Evolutionary conservation across 2,113 vertebrate genomes (phyloP).

Genomic region (Tinamus guttatus): DNA sequence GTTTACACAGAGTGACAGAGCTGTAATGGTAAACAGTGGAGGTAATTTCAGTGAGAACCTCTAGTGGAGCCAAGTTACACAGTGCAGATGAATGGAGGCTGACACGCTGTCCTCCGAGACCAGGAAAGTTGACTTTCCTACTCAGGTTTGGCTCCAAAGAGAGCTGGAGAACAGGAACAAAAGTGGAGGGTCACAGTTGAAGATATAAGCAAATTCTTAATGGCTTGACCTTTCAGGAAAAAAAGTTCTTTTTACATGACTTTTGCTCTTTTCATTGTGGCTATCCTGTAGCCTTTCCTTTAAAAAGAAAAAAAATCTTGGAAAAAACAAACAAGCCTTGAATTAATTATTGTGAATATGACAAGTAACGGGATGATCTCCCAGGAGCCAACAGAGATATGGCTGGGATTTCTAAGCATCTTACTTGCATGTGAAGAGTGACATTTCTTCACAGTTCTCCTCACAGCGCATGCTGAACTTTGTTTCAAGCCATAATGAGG

Average conservation of each 20-base stretch:
- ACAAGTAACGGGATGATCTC: neutral
- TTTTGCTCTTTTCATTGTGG: constrained; percentile 56
- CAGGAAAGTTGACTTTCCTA: neutral
- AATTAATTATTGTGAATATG: constrained; percentile 28
- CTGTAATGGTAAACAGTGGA: neutral
- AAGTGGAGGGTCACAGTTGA: neutral
- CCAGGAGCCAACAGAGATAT: neutral
- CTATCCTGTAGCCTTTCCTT: neutral
- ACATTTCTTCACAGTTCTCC: constrained; percentile 1
- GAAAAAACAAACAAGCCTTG: constrained; percentile 1
- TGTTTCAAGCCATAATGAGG: constrained; percentile 6
- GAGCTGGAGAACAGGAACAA: neutral
- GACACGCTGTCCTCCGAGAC: rapidly evolving
- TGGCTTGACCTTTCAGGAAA: constrained; percentile 58
- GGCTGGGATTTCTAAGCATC: neutral
- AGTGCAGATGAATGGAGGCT: neutral
- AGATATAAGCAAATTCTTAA: constrained; percentile 45
- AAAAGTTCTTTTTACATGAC: neutral
- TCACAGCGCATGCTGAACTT: neutral
- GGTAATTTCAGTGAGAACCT: neutral
- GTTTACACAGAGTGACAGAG: neutral
- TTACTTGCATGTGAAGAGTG: neutral
- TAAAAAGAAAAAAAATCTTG: neutral
- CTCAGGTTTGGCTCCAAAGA: neutral
- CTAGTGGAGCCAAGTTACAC: neutral